Evolutionary conservation across 2,113 vertebrate species (phyloP), one percentile per base, ranked within the genome.

Genomic region (Plectropomus leopardus): DNA sequence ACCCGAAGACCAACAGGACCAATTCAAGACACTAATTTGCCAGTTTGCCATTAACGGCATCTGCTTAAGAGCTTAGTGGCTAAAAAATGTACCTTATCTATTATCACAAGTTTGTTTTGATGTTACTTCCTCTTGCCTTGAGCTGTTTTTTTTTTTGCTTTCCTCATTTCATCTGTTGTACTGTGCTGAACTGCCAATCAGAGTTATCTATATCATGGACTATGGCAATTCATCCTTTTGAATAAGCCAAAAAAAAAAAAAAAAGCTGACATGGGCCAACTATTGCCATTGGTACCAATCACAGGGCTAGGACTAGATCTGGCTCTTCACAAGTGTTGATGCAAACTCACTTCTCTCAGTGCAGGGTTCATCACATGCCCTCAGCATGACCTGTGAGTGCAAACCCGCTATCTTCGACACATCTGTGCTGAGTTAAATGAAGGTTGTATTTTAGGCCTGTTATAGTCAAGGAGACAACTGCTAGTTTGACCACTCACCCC

Each of bases 401-500:
- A 82, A 82, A 88, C 45, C 68, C 53, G 50, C 87, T 86, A 84
- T 90, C 86, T 89, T 67, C 84, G 78, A 86, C 88, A 89, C 90
- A 93, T 92, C 90, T 91, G 88, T 36, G 81, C 63, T 67, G 63
- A 24, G 85, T 91, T 90, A 90, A 85, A 86, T 81, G 75, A 92
- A 89, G 85, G 88, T 89, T 88, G 86, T 90, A 90, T 93, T 92
- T 93, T 89, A 88, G 85, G 78, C 86, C 85, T 80, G 85, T 92
- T 89, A 90, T 90, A 91, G 89, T 90, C 65, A 63, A 83, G 80
- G 86, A 91, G 92, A 93, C 91, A 91, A 92, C 88, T 82, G 84
- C 89, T 78, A 70, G 80, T 89, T 92, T 93, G 90, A 93, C 90
- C 91, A 80, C 89, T 93, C 89, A 91, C 91, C 88, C 86, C 87